phyloP scores from a whole-genome alignment of 2,888 invertebrate species.

The Corythucha ciliata region DNA sequence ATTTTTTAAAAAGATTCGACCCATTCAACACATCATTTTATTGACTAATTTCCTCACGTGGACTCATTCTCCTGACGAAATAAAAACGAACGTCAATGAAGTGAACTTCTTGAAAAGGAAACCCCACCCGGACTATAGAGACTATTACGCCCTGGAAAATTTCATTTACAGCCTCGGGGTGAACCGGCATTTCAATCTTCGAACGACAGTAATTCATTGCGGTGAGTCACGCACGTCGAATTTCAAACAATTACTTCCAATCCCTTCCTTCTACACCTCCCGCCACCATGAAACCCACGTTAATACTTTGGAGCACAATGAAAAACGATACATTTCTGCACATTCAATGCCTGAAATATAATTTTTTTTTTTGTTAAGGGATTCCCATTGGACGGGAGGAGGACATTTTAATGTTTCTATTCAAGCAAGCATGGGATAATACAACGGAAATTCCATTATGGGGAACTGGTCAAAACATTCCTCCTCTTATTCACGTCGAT shows the following conservation, averaged over 20 bases:
- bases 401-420: constrained; percentile 53
- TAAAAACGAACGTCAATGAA: constrained; percentile 17
- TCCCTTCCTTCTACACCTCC: too few species aligned
- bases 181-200: constrained; percentile 16
- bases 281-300: too few species aligned
- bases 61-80: constrained; percentile 9
- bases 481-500: constrained; percentile 54
- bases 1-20: too few species aligned
- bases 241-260: too few species aligned
- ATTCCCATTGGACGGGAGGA: constrained; percentile 53
- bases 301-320: too few species aligned
- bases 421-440: constrained; percentile 57
- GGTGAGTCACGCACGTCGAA: too few species aligned
- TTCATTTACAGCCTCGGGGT: constrained; percentile 17
- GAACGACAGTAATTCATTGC: constrained; percentile 15
- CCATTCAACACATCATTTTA: constrained; percentile 15
- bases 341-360: too few species aligned
- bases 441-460: constrained; percentile 51
- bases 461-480: constrained; percentile 48
- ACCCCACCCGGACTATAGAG: constrained; percentile 25
- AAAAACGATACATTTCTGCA: too few species aligned
- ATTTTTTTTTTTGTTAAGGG: too few species aligned
- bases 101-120: constrained; percentile 22
- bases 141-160: constrained; percentile 22
- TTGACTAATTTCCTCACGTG: constrained; percentile 21